phyloP scores from a whole-genome alignment of 1,140 invertebrate genomes.

The Aphelenchoides avenae region DNA sequence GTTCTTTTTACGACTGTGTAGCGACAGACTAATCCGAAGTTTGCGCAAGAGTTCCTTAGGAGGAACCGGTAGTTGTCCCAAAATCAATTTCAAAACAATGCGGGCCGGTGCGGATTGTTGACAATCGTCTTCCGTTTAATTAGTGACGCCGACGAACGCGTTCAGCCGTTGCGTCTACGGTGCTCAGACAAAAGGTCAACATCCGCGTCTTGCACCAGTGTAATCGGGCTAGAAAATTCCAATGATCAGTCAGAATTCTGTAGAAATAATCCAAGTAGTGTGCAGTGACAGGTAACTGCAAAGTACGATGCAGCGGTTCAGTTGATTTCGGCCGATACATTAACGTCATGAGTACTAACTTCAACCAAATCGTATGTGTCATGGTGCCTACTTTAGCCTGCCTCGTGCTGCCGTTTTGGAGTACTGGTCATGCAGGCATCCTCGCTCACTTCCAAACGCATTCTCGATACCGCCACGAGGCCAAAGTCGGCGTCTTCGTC shows the following conservation, averaged over 20 bases:
- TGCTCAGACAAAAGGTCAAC: too few species aligned
- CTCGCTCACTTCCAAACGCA: constrained; percentile 84
- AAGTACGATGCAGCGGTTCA: too few species aligned
- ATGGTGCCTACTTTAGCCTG: constrained; percentile 28
- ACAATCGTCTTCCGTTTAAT: too few species aligned
- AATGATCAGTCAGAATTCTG: neutral
- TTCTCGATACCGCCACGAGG: constrained; percentile 78
- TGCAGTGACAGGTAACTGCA: neutral
- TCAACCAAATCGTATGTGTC: neutral
- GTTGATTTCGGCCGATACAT: neutral
- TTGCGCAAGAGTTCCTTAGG: too few species aligned
- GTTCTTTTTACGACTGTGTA: too few species aligned
- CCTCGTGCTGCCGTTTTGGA: constrained; percentile 69
- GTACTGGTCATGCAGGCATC: constrained; percentile 78
- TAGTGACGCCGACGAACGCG: too few species aligned
- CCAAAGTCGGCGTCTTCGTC: constrained; percentile 82
- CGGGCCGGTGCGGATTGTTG: too few species aligned
- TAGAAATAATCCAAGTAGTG: constrained; percentile 1
- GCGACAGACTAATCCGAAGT: too few species aligned
- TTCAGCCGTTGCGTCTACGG: too few species aligned
- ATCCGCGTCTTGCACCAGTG: too few species aligned
- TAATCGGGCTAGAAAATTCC: neutral
- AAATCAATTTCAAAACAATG: too few species aligned
- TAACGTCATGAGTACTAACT: constrained; percentile 2
- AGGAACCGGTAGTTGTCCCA: too few species aligned